phyloP scores from a whole-genome alignment of 2,797 vertebrate genomes.

The Delichon dasypus region DNA sequence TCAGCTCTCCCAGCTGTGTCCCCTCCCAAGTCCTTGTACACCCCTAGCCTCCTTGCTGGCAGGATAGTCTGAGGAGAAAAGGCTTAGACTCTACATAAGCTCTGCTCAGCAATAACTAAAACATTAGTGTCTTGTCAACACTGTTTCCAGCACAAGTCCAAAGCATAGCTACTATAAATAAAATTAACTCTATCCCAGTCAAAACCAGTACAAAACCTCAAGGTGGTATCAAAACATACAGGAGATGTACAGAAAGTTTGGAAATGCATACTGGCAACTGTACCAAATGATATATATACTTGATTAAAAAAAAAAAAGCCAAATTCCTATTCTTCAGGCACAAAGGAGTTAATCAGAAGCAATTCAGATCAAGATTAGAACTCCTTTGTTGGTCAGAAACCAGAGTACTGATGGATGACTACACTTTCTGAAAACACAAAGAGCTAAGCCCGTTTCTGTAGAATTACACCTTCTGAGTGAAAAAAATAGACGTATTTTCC shows the following conservation, averaged over 20 bases:
- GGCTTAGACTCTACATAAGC: not conserved
- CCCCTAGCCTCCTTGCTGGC: not conserved
- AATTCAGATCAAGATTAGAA: not conserved
- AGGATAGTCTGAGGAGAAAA: not conserved
- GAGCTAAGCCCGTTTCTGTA: not conserved
- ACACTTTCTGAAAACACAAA: not conserved
- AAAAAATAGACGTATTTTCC: not conserved
- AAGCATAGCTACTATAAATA: not conserved
- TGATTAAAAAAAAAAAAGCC: not conserved
- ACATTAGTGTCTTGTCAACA: not conserved
- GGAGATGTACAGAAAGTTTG: not conserved
- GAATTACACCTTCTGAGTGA: not conserved
- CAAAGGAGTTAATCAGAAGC: not conserved
- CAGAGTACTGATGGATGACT: not conserved
- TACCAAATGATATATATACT: not conserved
- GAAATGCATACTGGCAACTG: not conserved
- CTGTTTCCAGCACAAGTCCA: not conserved
- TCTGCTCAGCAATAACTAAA: not conserved
- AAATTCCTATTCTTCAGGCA: not conserved
- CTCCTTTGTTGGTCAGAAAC: not conserved
- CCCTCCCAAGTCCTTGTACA: not conserved
- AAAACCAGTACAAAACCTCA: not conserved
- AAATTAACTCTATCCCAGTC: not conserved
- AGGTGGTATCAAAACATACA: not conserved
- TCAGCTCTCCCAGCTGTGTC: not conserved